Evolutionary conservation across 2,888 invertebrate species (phyloP).

Genomic region (Epinotia demarniana): DNA sequence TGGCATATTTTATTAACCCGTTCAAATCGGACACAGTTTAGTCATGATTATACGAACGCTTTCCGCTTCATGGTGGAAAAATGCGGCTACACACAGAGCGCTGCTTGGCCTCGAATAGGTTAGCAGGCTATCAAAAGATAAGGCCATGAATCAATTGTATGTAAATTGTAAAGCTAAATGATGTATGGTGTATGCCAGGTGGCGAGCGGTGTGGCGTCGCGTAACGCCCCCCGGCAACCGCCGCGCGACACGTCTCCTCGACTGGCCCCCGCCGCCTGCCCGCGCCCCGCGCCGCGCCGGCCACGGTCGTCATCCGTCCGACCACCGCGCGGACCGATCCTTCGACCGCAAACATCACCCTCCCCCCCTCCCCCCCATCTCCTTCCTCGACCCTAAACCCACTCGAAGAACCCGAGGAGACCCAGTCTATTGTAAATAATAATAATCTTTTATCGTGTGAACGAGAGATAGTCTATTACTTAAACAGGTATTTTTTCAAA

Average conservation of each 20-base stretch:
- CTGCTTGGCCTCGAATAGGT: too few species aligned
- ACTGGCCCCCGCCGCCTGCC: conserved; percentile 54
- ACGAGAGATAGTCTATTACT: conserved; percentile 82
- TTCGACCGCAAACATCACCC: conserved; percentile 65
- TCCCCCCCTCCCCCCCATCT: conserved; percentile 50
- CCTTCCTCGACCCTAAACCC: conserved; percentile 51
- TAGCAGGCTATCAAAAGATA: background rate
- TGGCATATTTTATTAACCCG: too few species aligned
- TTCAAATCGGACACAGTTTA: too few species aligned
- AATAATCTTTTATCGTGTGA: conserved; percentile 83
- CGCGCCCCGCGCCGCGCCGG: conserved; percentile 56
- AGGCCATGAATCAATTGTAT: background rate
- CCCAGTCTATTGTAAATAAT: conserved; percentile 83
- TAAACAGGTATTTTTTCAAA: conserved; percentile 84
- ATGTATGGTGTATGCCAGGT: conserved; percentile 61
- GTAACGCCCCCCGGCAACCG: conserved; percentile 59
- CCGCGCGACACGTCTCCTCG: conserved; percentile 51
- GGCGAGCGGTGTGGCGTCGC: conserved; percentile 83
- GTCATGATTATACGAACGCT: too few species aligned
- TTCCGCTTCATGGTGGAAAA: too few species aligned
- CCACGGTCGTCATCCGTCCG: conserved; percentile 65
- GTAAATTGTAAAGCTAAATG: background rate
- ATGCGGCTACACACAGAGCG: too few species aligned
- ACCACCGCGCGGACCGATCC: conserved; percentile 66
- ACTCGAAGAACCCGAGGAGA: conserved; percentile 57